These are phyloP conservation scores for Oenanthe oenanthe DNA, from an alignment of 2,113 vertebrate genomes.

Conservation along the genomic window DNA sequence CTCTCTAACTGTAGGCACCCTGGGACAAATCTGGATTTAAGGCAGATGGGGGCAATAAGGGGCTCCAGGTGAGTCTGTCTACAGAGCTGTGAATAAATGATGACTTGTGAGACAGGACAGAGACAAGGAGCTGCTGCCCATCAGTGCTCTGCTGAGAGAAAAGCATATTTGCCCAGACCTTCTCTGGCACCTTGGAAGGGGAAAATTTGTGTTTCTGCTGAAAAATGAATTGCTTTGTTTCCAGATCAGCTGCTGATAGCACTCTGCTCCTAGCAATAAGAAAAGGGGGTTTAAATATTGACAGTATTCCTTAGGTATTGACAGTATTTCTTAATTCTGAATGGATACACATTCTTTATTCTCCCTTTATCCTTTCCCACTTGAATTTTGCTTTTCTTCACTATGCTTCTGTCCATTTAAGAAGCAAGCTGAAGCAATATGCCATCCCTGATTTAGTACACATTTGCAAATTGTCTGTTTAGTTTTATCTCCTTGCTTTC, in stretches of 20 bases:
- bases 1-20: background rate
- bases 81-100: slow-evolving; percentile 20
- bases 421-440: background rate
- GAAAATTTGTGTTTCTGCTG: background rate
- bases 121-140: slow-evolving; percentile 8
- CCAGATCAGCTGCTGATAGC: background rate
- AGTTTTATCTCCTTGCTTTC: background rate
- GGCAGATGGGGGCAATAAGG: background rate
- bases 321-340: background rate
- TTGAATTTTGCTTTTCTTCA: background rate
- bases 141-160: slow-evolving; percentile 5
- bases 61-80: background rate
- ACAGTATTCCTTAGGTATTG: background rate
- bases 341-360: background rate
- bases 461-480: background rate
- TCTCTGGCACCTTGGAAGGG: background rate
- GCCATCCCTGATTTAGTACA: background rate
- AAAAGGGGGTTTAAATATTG: slow-evolving; percentile 1
- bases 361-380: background rate
- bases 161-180: slow-evolving; percentile 20
- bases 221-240: slow-evolving; percentile 7
- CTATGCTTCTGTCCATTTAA: background rate
- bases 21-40: background rate
- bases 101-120: background rate
- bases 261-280: background rate